Conservation (phyloP, 2,113 vertebrate genomes). For the Nibea coibor region DNA sequence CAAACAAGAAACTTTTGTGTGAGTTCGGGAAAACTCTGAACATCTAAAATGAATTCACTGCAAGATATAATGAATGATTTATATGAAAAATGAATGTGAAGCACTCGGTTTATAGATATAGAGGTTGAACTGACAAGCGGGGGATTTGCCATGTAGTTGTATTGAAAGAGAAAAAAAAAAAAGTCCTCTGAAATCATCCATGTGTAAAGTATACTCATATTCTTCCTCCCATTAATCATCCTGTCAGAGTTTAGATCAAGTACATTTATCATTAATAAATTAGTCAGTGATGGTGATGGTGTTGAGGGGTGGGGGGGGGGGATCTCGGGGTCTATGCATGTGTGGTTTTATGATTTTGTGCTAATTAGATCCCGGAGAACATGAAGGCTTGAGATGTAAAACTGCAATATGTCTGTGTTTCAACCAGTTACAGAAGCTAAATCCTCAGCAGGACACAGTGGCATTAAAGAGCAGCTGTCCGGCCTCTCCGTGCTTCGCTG, state of each 20-base stretch:
- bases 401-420: conserved; percentile 12
- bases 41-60: not conserved
- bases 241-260: conserved; percentile 69
- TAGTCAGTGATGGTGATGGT: conserved; percentile 50
- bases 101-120: not conserved
- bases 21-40: not conserved
- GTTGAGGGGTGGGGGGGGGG: not conserved
- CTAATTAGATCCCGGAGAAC: conserved; percentile 65
- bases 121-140: conserved; percentile 4
- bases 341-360: conserved; percentile 54
- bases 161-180: conserved; percentile 27
- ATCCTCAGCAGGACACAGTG: conserved; percentile 36
- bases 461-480: conserved; percentile 57
- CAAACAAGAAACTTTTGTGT: not conserved
- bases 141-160: conserved; percentile 31
- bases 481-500: conserved; percentile 9
- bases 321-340: conserved; percentile 3
- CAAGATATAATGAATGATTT: not conserved
- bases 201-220: conserved; percentile 55
- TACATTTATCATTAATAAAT: conserved; percentile 78
- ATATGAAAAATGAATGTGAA: not conserved
- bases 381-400: conserved; percentile 30
- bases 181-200: conserved; percentile 35
- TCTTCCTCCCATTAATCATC: conserved; percentile 72
- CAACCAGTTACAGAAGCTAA: conserved; percentile 4